phyloP scores from a whole-genome alignment of 2,888 invertebrate species.

The Thymelicus acteon region DNA sequence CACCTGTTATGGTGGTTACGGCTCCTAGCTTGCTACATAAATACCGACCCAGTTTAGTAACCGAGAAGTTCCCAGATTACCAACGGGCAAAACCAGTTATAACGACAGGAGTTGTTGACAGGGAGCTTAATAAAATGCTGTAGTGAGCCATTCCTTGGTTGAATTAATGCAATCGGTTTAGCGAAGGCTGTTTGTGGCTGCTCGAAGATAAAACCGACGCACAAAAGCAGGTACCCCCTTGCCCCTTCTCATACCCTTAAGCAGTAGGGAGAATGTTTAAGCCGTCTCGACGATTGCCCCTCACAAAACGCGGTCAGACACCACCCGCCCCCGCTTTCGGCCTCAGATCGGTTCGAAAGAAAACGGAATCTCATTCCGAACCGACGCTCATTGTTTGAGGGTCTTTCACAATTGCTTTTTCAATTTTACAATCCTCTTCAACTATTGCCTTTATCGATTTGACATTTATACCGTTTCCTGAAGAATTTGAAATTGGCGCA shows the following conservation, averaged over 20 bases:
- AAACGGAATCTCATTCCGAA: constrained; percentile 74
- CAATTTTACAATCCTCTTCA: constrained; percentile 62
- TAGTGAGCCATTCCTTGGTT: constrained; percentile 34
- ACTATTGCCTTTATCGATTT: constrained; percentile 51
- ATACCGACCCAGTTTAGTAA: constrained; percentile 4
- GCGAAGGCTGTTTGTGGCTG: constrained; percentile 63
- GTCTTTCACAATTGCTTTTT: constrained; percentile 72
- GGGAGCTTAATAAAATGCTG: constrained; percentile 30
- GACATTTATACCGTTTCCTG: constrained; percentile 10
- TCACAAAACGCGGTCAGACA: constrained; percentile 65
- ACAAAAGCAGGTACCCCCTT: constrained; percentile 65
- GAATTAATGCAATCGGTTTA: constrained; percentile 68
- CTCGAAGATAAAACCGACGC: constrained; percentile 67
- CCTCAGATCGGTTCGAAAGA: constrained; percentile 69
- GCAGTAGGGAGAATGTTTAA: constrained; percentile 63
- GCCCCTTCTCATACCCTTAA: constrained; percentile 47
- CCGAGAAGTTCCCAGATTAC: constrained; percentile 14
- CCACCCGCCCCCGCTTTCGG: constrained; percentile 55
- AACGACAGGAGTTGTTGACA: constrained; percentile 24
- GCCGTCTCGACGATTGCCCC: constrained; percentile 71
- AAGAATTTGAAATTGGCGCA: neutral
- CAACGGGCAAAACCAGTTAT: constrained; percentile 26
- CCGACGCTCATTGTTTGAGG: constrained; percentile 70
- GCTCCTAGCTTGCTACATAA: neutral
- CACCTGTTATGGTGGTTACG: neutral